Base-by-base conservation (phyloP, 1,140 invertebrate species). In the Atopsyche davidsoni region DNA sequence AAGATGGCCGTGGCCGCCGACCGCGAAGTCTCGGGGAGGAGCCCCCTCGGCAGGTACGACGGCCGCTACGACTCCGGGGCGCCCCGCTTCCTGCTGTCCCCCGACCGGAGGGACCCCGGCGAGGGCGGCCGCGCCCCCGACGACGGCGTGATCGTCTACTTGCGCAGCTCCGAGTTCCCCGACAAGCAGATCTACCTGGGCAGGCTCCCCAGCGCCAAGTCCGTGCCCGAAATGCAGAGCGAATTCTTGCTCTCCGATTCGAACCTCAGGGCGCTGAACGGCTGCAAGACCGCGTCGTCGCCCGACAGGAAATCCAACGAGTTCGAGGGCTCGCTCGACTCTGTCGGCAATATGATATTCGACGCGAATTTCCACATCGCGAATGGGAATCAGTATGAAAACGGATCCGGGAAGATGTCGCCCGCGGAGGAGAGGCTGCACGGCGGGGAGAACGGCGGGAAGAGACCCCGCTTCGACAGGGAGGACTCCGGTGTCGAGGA, bases 41-140 rank as follows among this genome's bases (percentile, higher is more conserved):
- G 11, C 42, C 11, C 10, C 35, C 10, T 18, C 35, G 10, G 35
- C 16, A 9, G 10, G 11, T 9, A 3, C 35, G 21, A 14, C n/a
- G n/a, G n/a, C n/a, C n/a, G 69, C 68, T 66, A 69, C 66, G 62
- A 52, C 50, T 52, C 63, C 61, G 62, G 60, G 61, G 55, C 61
- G 52, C 60, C 62, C 66, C 67, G 65, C 64, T 64, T 67, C 65
- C 63, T 57, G 54, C 58, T 36, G 32, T 16, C 44, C 50, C 65
- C 63, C 35, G 38, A 32, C 57, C 59, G 54, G 55, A 62, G 65
- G 62, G 64, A 49, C 53, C 59, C 22, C 18, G 18, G 17, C 28
- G 59, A 53, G 60, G 31, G 25, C 36, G 6, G 6, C 36, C 6
- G 6, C 36, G 43, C 25, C 28, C 9, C 9, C 28, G 9, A n/a